Evolutionary conservation across 2,797 vertebrate genomes (phyloP).

Genomic region (Lutjanus campechanus): DNA sequence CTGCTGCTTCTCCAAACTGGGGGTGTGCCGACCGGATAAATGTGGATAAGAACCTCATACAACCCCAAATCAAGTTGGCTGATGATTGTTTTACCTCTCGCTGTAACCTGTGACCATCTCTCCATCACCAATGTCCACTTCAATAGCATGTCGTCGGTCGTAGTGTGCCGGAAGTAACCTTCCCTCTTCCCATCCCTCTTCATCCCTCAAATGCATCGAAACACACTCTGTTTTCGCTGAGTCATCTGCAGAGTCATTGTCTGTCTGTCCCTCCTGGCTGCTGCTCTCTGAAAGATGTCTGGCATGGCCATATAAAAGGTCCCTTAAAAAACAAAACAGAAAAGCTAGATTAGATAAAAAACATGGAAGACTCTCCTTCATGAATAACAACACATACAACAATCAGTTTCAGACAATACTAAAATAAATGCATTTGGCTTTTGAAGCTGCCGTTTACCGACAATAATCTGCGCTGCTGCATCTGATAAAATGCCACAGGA

Average conservation of each 20-base stretch:
- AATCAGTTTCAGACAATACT: background rate
- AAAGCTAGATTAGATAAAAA: background rate
- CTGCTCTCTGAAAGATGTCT: background rate
- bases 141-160: accelerated
- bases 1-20: no score
- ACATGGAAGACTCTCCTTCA: background rate
- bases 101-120: conserved; percentile 27
- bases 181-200: background rate
- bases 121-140: conserved; percentile 43
- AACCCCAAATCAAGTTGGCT: background rate
- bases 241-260: background rate
- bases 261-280: background rate
- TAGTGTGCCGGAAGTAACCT: background rate
- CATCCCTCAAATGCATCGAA: accelerated
- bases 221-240: background rate
- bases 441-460: background rate
- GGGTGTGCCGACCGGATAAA: no score
- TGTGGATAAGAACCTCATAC: no score
- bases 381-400: background rate
- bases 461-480: background rate
- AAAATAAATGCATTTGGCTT: background rate
- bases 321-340: background rate
- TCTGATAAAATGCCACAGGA: conserved; percentile 6
- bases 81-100: background rate
- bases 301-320: no score